Base-by-base conservation (phyloP, 2,888 invertebrate species). In the Hyposoter didymator region DNA sequence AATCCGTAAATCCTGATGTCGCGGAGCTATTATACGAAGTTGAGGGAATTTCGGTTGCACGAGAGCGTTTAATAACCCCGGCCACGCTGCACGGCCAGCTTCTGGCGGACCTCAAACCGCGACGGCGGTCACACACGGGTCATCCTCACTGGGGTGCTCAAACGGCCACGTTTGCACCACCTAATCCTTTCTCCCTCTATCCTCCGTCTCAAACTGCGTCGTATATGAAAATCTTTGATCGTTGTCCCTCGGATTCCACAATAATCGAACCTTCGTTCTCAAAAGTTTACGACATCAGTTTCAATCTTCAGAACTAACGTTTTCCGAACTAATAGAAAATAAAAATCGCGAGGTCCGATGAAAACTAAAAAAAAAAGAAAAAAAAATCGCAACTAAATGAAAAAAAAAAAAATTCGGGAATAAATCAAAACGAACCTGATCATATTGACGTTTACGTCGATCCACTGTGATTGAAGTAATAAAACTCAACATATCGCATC, bases 41-140 rank as follows among this genome's bases (percentile, higher is more conserved):
- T 80, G 87, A 82, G 83, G 76, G 82, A 83, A 85, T 85, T 84
- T 82, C 49, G 83, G 79, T 84, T 78, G 69, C 75, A 87, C 87
- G 88, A 88, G 92, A 90, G 90, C 91, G 91, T 92, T 92, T 92
- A 93, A 93, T 93, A 93, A 93, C 92, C 73, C 73, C 59, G 90
- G 91, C 78, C 89, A 87, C 90, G 91, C 78, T 78, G 78, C 80
- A 76, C 74, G 86, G 74, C 84, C 69, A 86, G 86, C 90, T 91
- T 90, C 90, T 91, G 91, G 93, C 90, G 92, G 92, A 93, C 92
- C 92, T 92, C 93, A 92, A 93, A 93, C 92, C 92, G 91, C 92
- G 89, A 90, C 89, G 90, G 92, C 88, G 91, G 92, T 92, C 90
- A 90, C 90, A 89, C 78, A 86, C 84, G 83, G 86, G 82, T 62